Percentiles rank a stretch among this genome's conserved stretches.
phyloP scores from a whole-genome alignment of 2,797 vertebrate species.

The Brachymystax lenok region DNA sequence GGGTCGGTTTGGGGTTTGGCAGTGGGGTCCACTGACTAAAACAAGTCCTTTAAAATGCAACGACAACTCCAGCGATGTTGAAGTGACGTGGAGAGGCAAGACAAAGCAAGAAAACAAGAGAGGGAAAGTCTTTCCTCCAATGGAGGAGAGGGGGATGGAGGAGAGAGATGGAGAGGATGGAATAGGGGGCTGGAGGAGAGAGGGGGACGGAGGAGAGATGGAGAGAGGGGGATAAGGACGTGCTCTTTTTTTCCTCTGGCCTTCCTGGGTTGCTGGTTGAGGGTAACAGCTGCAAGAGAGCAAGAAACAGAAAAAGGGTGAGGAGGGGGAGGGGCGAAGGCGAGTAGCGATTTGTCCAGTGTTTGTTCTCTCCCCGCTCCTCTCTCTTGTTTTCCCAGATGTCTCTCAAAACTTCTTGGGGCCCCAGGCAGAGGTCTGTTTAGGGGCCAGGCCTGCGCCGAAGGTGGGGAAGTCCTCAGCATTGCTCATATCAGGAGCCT shows the following conservation, averaged over 20 bases:
- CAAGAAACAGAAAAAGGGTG: neutral
- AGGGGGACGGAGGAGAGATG: neutral
- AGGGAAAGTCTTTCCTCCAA: constrained; percentile 22
- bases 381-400: constrained; percentile 39
- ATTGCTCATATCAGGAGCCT: constrained; percentile 82
- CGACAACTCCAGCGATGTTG: neutral
- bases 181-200: neutral
- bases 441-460: constrained; percentile 73
- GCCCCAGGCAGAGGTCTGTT: constrained; percentile 79
- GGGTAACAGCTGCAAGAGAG: constrained; percentile 1
- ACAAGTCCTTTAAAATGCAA: constrained; percentile 11
- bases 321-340: constrained; percentile 29
- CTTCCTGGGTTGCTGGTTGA: neutral
- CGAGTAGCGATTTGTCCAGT: constrained; percentile 63
- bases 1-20: constrained; percentile 14
- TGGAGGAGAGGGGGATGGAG: constrained; percentile 19
- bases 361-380: constrained; percentile 35
- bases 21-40: constrained; percentile 13
- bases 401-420: constrained; percentile 77
- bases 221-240: neutral
- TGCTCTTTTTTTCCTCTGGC: constrained; percentile 1
- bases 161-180: neutral
- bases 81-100: constrained; percentile 38
- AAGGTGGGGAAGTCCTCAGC: constrained; percentile 82
- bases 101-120: constrained; percentile 28